These are phyloP conservation scores for Iselma pallidipennis DNA, from an alignment of 2,888 invertebrate species.

Conservation along the genomic window DNA sequence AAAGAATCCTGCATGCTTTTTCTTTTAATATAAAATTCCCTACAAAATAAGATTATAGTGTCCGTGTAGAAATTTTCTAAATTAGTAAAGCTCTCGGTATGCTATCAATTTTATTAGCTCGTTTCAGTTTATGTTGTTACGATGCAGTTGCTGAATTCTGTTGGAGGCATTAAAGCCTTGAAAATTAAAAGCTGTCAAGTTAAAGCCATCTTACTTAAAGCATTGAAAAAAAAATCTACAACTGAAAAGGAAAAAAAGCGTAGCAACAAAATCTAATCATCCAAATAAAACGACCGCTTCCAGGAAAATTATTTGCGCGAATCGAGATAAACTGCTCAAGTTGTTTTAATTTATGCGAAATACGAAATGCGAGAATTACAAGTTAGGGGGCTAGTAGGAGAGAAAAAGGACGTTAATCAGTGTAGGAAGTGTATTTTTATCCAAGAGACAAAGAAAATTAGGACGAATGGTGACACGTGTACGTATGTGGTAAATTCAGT, in stretches of 20 bases:
- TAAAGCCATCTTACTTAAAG: constrained; percentile 7
- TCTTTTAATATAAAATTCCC: background rate
- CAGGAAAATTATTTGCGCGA: constrained; percentile 27
- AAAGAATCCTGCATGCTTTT: background rate
- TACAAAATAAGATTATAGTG: background rate
- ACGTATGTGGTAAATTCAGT: too few species aligned
- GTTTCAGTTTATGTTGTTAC: constrained; percentile 23
- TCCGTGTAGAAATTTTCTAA: constrained; percentile 13
- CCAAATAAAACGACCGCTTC: constrained; percentile 28
- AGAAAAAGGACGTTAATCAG: background rate
- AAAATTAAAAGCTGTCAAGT: constrained; percentile 16
- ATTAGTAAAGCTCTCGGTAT: constrained; percentile 16
- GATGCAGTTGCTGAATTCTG: constrained; percentile 6
- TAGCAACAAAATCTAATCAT: constrained; percentile 34
- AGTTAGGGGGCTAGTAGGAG: background rate
- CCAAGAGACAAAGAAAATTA: too few species aligned
- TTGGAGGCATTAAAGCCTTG: constrained; percentile 10
- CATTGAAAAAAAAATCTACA: constrained; percentile 22
- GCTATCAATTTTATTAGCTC: constrained; percentile 21
- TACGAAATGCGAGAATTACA: constrained; percentile 16
- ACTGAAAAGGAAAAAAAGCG: constrained; percentile 13
- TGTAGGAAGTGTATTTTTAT: too few species aligned
- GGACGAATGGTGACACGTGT: too few species aligned
- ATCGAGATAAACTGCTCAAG: constrained; percentile 30
- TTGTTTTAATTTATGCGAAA: constrained; percentile 27